A percentile compares a stretch with the other conserved stretches of the same genome.
phyloP scores from a whole-genome alignment of 2,113 vertebrate genomes.

The Hylia prasina region DNA sequence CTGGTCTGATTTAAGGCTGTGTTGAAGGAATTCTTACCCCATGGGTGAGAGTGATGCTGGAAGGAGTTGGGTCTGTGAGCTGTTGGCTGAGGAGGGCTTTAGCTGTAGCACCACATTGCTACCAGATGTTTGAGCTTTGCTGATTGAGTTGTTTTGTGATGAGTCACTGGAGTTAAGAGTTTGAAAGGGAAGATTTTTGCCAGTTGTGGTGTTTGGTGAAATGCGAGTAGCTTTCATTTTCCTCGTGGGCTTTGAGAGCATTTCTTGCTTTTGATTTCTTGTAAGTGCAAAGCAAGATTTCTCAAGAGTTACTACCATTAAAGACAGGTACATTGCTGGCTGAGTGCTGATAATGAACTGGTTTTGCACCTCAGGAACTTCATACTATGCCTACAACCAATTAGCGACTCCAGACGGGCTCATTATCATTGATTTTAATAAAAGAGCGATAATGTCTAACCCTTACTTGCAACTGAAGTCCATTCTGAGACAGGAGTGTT shows the following conservation, averaged over 20 bases:
- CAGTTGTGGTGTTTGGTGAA: neutral
- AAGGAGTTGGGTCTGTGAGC: neutral
- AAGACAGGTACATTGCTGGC: neutral
- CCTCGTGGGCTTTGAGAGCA: neutral
- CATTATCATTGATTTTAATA: conserved; percentile 10
- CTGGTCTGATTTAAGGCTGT: conserved; percentile 26
- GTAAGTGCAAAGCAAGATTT: neutral
- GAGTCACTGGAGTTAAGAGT: conserved; percentile 34
- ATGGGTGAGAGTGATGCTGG: neutral
- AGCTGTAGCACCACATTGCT: conserved; percentile 10
- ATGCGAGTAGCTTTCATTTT: conserved; percentile 16
- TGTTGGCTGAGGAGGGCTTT: neutral
- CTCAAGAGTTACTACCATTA: neutral
- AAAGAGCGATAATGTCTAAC: neutral
- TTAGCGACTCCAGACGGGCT: neutral
- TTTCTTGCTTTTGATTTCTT: conserved; percentile 24
- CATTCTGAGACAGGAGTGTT: neutral
- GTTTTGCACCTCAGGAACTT: neutral
- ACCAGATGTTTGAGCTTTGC: conserved; percentile 47
- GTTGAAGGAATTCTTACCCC: conserved; percentile 13
- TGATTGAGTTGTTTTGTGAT: conserved; percentile 59
- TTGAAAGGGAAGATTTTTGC: conserved; percentile 29
- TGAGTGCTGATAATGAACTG: neutral
- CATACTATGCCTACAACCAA: neutral
- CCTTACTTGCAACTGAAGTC: neutral